phyloP scores from a whole-genome alignment of 2,113 vertebrate species.

The Burhinus bistriatus region DNA sequence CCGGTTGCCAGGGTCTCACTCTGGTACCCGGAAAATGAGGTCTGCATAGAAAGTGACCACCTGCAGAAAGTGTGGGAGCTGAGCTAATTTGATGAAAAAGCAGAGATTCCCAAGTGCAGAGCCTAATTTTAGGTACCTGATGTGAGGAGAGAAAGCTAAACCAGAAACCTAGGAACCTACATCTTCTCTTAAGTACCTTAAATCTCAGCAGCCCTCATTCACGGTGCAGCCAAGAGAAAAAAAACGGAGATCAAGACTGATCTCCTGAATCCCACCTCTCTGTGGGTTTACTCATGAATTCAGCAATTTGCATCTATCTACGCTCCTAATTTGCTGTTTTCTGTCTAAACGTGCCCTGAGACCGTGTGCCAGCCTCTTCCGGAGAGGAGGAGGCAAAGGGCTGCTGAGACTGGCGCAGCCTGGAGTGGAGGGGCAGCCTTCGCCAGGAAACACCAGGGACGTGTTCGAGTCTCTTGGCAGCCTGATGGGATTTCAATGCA shows the following conservation, averaged over 20 bases:
- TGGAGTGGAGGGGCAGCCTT: background rate
- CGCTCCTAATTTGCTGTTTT: background rate
- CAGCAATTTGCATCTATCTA: background rate
- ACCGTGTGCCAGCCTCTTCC: rapidly evolving
- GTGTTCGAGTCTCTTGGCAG: rapidly evolving
- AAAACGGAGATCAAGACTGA: background rate
- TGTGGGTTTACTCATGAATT: background rate
- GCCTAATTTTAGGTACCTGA: background rate
- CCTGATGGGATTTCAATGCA: background rate
- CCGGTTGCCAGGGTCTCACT: rapidly evolving
- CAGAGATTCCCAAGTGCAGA: background rate
- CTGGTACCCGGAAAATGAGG: background rate
- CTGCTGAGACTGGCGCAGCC: background rate
- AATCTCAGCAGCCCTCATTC: background rate
- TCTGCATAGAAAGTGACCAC: background rate
- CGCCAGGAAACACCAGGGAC: background rate
- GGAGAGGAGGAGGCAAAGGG: background rate
- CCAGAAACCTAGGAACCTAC: background rate
- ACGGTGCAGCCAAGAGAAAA: background rate
- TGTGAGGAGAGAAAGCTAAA: background rate
- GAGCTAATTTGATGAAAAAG: background rate
- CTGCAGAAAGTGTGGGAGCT: background rate
- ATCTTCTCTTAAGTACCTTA: background rate
- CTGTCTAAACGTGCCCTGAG: background rate
- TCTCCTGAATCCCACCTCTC: background rate